Evolutionary conservation across 2,888 invertebrate species (phyloP).

Genomic region (Drosophila koepferae): DNA sequence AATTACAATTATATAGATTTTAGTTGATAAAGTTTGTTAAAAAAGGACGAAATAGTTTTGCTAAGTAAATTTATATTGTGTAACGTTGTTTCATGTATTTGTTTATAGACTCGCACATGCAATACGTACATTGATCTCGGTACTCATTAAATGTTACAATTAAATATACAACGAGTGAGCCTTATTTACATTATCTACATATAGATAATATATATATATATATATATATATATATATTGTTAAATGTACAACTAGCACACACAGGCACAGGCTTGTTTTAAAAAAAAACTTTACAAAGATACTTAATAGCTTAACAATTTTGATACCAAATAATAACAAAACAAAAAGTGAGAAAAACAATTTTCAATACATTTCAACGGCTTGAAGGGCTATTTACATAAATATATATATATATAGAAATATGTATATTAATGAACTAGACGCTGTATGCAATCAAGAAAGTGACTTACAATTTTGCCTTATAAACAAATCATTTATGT

Average conservation of each 20-base stretch:
- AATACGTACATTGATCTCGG: slow-evolving; percentile 56
- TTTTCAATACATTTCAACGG: slow-evolving; percentile 57
- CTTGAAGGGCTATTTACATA: slow-evolving; percentile 42
- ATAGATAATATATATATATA: slow-evolving; percentile 24
- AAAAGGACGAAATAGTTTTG: slow-evolving; percentile 10
- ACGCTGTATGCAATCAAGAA: slow-evolving; percentile 69
- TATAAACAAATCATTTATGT: slow-evolving; percentile 57
- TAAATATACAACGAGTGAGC: slow-evolving; percentile 57
- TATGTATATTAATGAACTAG: slow-evolving; percentile 42
- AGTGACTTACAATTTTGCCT: slow-evolving; percentile 69
- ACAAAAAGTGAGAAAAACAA: slow-evolving; percentile 1
- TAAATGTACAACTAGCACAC: slow-evolving; percentile 24
- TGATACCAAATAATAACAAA: slow-evolving; percentile 38
- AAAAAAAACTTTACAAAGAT: slow-evolving; percentile 47
- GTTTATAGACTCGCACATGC: slow-evolving; percentile 31
- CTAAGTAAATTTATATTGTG: slow-evolving; percentile 26
- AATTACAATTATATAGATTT: slow-evolving; percentile 33
- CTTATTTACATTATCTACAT: slow-evolving; percentile 57
- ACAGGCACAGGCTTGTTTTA: slow-evolving; percentile 41
- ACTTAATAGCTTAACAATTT: slow-evolving; percentile 38
- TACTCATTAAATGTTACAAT: slow-evolving; percentile 34
- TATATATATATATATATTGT: slow-evolving; percentile 16
- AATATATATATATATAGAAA: slow-evolving; percentile 35
- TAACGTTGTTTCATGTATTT: slow-evolving; percentile 28
- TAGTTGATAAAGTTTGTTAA: slow-evolving; percentile 43